Conservation (phyloP, 2,888 invertebrate genomes). For the Byasa hedistus region DNA sequence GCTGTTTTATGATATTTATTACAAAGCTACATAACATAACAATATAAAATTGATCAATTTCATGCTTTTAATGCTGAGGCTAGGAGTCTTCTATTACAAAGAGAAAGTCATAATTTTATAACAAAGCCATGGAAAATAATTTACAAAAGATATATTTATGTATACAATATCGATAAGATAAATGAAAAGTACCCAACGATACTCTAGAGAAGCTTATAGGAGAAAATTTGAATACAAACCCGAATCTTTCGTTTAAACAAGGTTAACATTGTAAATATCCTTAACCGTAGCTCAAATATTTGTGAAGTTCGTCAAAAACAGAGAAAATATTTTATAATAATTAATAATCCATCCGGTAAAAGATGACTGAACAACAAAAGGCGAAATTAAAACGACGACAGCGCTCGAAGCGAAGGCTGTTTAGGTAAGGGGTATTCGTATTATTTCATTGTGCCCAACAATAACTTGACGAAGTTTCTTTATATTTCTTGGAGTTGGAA, state of each 20-base stretch:
- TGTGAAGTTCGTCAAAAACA: background rate
- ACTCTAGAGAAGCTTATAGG: background rate
- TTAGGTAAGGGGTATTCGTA: slow-evolving; percentile 27
- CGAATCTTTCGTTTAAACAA: background rate
- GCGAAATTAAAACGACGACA: slow-evolving; percentile 21
- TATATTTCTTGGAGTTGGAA: slow-evolving; percentile 38
- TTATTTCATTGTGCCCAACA: slow-evolving; percentile 36
- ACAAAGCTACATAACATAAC: too few species aligned
- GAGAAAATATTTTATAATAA: slow-evolving; percentile 1
- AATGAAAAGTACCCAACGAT: background rate
- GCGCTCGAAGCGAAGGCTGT: slow-evolving; percentile 12
- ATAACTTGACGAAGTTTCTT: slow-evolving; percentile 42
- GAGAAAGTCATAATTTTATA: too few species aligned
- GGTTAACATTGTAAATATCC: background rate
- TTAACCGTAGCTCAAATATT: background rate
- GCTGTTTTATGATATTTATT: background rate
- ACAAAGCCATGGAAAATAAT: too few species aligned
- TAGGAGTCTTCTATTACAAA: too few species aligned
- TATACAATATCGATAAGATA: background rate
- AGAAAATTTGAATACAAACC: background rate
- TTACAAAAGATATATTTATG: too few species aligned
- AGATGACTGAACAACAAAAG: slow-evolving; percentile 23
- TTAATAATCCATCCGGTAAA: slow-evolving; percentile 6
- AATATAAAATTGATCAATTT: too few species aligned
- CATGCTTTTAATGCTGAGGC: too few species aligned